Conservation (phyloP, 1,140 invertebrate species). For the Drosophila baimaii region DNA sequence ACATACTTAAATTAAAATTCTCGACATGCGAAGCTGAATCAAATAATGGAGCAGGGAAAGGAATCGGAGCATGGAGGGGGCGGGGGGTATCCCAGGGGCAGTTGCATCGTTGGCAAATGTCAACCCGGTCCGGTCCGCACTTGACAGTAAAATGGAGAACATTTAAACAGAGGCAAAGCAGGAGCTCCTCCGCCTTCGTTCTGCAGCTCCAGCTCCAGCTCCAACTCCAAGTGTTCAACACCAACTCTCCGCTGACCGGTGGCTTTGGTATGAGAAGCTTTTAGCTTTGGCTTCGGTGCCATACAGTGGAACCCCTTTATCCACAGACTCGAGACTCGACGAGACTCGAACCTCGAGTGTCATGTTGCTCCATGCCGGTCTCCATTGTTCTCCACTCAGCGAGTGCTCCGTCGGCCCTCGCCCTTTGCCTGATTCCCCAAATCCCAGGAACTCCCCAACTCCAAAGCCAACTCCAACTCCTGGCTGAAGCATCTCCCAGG, state of each 20-base stretch:
- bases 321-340: conserved; percentile 26
- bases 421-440: conserved; percentile 17
- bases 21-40: conserved; percentile 55
- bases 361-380: conserved; percentile 47
- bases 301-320: conserved; percentile 35
- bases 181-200: conserved; percentile 8
- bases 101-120: conserved; percentile 69
- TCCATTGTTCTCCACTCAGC: conserved; percentile 49
- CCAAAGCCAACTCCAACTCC: conserved; percentile 13
- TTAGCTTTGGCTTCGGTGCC: conserved; percentile 38
- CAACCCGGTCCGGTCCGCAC: conserved; percentile 70
- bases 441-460: conserved; percentile 28
- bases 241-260: conserved; percentile 45
- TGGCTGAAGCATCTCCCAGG: conserved; percentile 52
- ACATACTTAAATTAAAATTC: conserved; percentile 83
- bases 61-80: conserved; percentile 13
- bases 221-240: conserved; percentile 42
- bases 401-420: conserved; percentile 15
- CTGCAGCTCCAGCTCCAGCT: background rate
- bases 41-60: conserved; percentile 21
- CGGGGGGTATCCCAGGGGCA: conserved; percentile 41
- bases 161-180: conserved; percentile 68
- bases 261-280: conserved; percentile 28
- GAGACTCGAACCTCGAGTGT: conserved; percentile 38
- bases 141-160: conserved; percentile 82